Percentiles rank a stretch among this genome's conserved stretches.
These are phyloP conservation scores for Strix aluco DNA, from an alignment of 2,113 vertebrate genomes.

Conservation along the genomic window DNA sequence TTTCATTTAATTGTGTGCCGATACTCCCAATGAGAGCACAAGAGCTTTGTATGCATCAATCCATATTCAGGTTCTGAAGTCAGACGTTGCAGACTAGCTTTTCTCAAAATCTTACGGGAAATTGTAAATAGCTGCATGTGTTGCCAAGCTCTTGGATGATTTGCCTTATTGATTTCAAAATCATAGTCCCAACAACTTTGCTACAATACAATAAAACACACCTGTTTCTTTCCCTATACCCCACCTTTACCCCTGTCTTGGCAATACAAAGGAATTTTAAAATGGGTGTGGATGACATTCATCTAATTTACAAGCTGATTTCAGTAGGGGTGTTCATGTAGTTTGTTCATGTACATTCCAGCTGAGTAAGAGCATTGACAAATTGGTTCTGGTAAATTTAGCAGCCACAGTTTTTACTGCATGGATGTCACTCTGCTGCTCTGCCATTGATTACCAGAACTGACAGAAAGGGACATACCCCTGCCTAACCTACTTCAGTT, in stretches of 20 bases:
- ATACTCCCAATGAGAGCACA: background rate
- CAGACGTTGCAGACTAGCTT: background rate
- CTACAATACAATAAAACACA: background rate
- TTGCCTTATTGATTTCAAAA: background rate
- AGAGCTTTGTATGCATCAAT: background rate
- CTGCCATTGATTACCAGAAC: background rate
- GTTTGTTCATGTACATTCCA: background rate
- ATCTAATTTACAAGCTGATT: background rate
- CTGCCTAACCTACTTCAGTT: background rate
- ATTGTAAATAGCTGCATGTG: background rate
- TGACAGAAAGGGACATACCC: background rate
- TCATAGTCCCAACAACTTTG: background rate
- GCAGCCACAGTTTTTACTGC: background rate
- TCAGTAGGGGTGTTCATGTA: background rate
- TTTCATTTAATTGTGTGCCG: background rate
- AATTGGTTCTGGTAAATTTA: background rate
- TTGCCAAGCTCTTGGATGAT: background rate
- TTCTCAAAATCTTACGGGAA: background rate
- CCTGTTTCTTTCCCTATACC: background rate
- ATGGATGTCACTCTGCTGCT: background rate
- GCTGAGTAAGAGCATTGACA: constrained; percentile 19
- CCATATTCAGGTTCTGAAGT: background rate
- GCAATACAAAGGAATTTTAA: background rate
- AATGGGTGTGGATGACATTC: background rate
- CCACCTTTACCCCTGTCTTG: background rate